phyloP scores from a whole-genome alignment of 1,140 invertebrate genomes.

The Sipha flava region DNA sequence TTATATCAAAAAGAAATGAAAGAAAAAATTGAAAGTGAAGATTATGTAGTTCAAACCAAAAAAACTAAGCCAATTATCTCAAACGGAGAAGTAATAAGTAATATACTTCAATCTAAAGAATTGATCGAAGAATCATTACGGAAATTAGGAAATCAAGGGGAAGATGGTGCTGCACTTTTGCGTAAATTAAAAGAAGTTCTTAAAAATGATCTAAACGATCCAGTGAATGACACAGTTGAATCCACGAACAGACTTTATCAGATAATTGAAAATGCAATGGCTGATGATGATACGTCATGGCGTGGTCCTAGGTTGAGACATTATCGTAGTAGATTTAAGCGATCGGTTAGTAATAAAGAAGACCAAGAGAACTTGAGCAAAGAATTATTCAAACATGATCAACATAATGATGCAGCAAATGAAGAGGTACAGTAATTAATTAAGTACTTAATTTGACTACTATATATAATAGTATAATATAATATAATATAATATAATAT shows the following conservation, averaged over 20 bases:
- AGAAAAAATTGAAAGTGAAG: constrained; percentile 17
- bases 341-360: background rate
- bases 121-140: constrained; percentile 18
- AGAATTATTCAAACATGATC: background rate
- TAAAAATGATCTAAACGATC: background rate
- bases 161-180: constrained; percentile 9
- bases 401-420: constrained; percentile 11
- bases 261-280: constrained; percentile 6
- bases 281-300: constrained; percentile 15
- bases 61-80: background rate
- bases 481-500: no score
- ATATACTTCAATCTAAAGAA: constrained; percentile 22
- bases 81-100: constrained; percentile 43
- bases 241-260: background rate
- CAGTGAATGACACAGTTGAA: background rate
- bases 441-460: background rate
- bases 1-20: constrained; percentile 30
- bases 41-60: background rate
- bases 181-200: constrained; percentile 14
- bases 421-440: background rate
- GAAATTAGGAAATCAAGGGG: background rate
- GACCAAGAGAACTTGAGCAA: background rate
- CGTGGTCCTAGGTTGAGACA: background rate
- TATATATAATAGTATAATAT: background rate
- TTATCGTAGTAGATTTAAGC: constrained; percentile 10